Evolutionary conservation across 2,113 vertebrate genomes (phyloP).

Genomic region (Apistogramma diplotaenia): DNA sequence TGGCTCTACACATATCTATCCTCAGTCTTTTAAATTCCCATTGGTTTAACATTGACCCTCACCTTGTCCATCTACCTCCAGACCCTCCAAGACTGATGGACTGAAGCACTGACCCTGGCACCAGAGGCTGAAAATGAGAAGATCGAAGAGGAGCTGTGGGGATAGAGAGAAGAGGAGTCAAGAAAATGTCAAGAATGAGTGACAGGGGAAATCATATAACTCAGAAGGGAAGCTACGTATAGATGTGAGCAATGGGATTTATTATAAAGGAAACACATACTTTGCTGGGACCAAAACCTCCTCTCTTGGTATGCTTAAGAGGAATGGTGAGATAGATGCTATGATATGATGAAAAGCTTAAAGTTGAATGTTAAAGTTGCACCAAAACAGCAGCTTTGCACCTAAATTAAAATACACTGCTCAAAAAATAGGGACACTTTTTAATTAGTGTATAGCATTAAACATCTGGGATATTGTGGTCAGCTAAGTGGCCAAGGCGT

Average conservation of each 20-base stretch:
- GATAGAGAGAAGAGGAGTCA: not conserved
- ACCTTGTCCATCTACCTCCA: constrained; percentile 8
- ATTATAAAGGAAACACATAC: not conserved
- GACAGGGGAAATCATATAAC: constrained; percentile 31
- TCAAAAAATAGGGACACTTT: too few relatives aligned
- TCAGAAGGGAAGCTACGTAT: not conserved
- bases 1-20: constrained; percentile 19
- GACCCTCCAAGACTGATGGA: not conserved
- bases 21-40: constrained; percentile 10
- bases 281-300: not conserved
- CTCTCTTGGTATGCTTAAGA: not conserved
- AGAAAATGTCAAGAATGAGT: constrained; percentile 41
- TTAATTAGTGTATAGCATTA: too few relatives aligned
- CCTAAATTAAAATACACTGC: too few relatives aligned
- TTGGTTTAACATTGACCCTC: constrained; percentile 30
- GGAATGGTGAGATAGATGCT: not conserved
- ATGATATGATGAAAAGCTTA: not conserved
- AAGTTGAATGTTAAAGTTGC: not conserved
- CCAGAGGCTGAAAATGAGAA: not conserved
- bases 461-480: too few relatives aligned
- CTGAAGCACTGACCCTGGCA: not conserved
- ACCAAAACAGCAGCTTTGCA: not conserved
- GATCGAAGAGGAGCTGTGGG: not conserved
- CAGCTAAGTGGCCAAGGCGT: too few relatives aligned
- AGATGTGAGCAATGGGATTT: constrained; percentile 20